phyloP scores from a whole-genome alignment of 2,888 invertebrate species.

The Allacma fusca region DNA sequence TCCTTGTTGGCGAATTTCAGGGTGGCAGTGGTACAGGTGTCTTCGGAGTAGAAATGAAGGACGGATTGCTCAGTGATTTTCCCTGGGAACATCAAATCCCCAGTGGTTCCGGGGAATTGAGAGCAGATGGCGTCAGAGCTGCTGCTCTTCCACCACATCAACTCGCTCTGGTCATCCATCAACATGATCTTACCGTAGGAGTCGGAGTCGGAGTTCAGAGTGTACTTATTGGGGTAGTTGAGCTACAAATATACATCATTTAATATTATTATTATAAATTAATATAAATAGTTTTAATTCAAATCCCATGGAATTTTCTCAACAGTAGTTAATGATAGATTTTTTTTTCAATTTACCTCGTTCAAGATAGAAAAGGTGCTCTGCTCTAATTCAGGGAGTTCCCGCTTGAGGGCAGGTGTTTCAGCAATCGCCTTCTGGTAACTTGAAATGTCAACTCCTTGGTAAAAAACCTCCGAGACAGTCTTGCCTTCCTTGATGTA shows the following conservation, averaged over 20 bases:
- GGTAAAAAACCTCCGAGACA: neutral
- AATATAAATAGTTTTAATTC: conserved; percentile 4
- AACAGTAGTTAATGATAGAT: no score
- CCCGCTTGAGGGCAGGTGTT: neutral
- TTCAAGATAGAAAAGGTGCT: neutral
- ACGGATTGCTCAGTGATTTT: neutral
- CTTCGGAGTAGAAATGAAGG: conserved; percentile 17
- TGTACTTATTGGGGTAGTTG: neutral
- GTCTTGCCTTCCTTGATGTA: neutral
- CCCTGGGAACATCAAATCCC: conserved; percentile 3
- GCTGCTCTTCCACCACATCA: neutral
- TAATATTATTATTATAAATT: no score
- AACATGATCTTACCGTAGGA: conserved; percentile 4
- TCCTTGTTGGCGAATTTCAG: neutral
- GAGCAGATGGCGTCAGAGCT: neutral
- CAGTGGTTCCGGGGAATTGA: neutral
- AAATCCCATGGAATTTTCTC: no score
- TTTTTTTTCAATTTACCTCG: conserved; percentile 11
- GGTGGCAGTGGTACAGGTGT: neutral
- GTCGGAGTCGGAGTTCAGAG: neutral
- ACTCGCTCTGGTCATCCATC: conserved; percentile 7
- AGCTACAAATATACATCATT: neutral
- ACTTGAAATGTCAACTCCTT: neutral
- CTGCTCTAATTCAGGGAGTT: conserved; percentile 3
- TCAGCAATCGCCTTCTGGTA: neutral